These are phyloP conservation scores for Tiliacea citrago DNA, from an alignment of 2,888 invertebrate genomes.

Conservation along the genomic window DNA sequence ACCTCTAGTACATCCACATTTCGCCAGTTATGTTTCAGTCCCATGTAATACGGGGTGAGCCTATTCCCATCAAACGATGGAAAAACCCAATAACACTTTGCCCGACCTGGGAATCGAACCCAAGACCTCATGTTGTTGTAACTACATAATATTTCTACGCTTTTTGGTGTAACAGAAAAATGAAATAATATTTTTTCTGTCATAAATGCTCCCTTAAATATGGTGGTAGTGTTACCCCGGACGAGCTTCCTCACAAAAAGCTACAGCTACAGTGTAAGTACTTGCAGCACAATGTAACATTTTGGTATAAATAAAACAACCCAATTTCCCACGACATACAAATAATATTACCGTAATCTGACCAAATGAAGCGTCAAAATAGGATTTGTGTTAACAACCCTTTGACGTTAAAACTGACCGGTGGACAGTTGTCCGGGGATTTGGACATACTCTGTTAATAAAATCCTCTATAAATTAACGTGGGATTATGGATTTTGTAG, in stretches of 20 bases:
- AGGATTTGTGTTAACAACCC: conserved; percentile 63
- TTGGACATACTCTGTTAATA: conserved; percentile 36
- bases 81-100: neutral
- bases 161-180: too few species aligned
- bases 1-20: neutral
- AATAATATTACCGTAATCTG: conserved; percentile 47
- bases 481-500: conserved; percentile 41
- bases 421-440: conserved; percentile 36
- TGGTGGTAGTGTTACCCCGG: too few species aligned
- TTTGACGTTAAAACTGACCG: conserved; percentile 63
- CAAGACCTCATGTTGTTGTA: too few species aligned
- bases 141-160: too few species aligned
- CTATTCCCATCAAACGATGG: neutral
- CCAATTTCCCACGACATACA: conserved; percentile 50
- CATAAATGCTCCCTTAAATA: neutral
- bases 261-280: too few species aligned
- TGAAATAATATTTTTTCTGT: too few species aligned
- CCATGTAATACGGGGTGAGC: neutral
- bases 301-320: neutral
- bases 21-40: neutral
- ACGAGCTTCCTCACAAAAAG: neutral
- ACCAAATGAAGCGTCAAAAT: conserved; percentile 66
- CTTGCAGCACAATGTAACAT: neutral
- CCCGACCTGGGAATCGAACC: neutral
- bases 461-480: conserved; percentile 31